Base-by-base conservation (phyloP, 1,140 invertebrate genomes). In the Ips nitidus region DNA sequence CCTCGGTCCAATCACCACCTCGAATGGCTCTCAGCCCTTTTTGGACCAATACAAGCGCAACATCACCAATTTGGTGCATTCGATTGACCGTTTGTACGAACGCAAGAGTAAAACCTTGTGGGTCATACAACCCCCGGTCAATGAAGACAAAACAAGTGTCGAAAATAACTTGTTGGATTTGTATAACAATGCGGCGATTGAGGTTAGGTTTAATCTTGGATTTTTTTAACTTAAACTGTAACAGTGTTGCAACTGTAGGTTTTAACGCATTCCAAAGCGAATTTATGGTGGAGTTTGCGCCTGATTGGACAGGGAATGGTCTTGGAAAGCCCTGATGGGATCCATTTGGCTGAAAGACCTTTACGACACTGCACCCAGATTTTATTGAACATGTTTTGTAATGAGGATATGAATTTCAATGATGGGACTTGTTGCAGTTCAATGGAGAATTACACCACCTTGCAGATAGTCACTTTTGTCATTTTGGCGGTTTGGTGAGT, bases 341-440 rank as follows among this genome's bases (percentile, higher is more conserved):
- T 87, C 66, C 81, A 85, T 2, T 82, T 89, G 70, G 82, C 83
- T 58, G 77, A 82, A 42, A 82, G 86, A 42, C 87, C 89, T 1
- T 81, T 90, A 41, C 81, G 85, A 2, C 87, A 91, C 75, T 86
- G 89, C 78, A 87, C 88, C n/a, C 94, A 98, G 86, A 92, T 98
- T 74, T 79, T 98, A 42, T 83, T 98, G 65, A 99, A 99, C 79
- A 92, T 95, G 85, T 94, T 97, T 82, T 99, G 97, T 80, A 98
- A 99, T 80, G 94, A 98, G 81, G 91, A 97, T 75, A 97, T 99
- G 95, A 97, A 97, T 83, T 97, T 95, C 80, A 92, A 97, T 77
- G 97, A 99, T 82, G 96, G 95, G 4, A 95, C 93, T 1, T 98
- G 96, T 79, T 98, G 97, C 79, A 93, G 92, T 75, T 92, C 90